Percentiles rank a stretch among this genome's conserved stretches.
Conservation (phyloP, 2,113 vertebrate species). For the Neopipo cinnamomea region DNA sequence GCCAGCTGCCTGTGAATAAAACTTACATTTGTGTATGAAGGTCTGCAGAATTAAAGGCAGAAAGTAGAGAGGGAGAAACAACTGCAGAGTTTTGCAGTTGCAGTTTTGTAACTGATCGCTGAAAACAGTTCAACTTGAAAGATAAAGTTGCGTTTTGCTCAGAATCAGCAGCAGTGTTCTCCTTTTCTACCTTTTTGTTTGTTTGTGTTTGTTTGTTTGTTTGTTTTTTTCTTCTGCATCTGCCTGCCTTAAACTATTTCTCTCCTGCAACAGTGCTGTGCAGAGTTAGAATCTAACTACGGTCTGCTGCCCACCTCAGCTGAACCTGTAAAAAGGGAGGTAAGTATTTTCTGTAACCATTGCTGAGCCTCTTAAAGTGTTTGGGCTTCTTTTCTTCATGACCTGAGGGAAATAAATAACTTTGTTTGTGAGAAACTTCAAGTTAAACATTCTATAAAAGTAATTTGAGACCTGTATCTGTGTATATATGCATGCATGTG, state of each 20-base stretch:
- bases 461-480: background rate
- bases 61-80: background rate
- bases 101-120: background rate
- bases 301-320: background rate
- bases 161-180: background rate
- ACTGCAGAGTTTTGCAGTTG: background rate
- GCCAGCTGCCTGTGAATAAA: background rate
- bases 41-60: background rate
- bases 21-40: background rate
- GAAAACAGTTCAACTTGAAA: background rate
- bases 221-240: background rate
- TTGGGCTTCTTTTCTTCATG: background rate
- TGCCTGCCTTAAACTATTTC: background rate
- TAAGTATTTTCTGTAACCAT: background rate
- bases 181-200: background rate
- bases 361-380: background rate
- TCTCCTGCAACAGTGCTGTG: slow-evolving; percentile 37
- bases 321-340: background rate
- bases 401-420: background rate
- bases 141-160: background rate
- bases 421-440: background rate
- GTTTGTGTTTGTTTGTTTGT: no score
- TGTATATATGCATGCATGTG: no score
- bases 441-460: background rate
- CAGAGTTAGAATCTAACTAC: background rate